Percentiles rank a stretch among this genome's conserved stretches.
phyloP scores from a whole-genome alignment of 2,888 invertebrate species.

The Hydriomena furcata region DNA sequence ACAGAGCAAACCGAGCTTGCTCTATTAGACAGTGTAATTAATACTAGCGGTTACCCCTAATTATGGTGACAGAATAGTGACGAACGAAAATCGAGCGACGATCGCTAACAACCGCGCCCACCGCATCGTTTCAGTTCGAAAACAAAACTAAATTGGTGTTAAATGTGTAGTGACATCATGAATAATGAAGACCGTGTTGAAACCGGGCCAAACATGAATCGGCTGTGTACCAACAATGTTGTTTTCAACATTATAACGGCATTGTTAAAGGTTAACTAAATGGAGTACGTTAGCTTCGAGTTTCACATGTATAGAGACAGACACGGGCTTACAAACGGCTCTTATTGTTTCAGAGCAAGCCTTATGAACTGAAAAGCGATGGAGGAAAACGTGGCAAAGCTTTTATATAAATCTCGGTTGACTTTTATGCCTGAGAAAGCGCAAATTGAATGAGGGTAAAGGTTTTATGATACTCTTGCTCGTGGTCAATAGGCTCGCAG shows the following conservation, averaged over 20 bases:
- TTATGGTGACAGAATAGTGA: conserved; percentile 70
- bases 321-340: conserved; percentile 21
- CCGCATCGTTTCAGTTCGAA: conserved; percentile 49
- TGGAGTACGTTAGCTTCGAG: conserved; percentile 33
- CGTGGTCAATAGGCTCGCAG: conserved; percentile 30
- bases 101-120: conserved; percentile 69
- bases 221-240: conserved; percentile 46
- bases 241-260: conserved; percentile 60
- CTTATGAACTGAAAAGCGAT: conserved; percentile 27
- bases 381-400: conserved; percentile 25
- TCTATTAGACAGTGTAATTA: conserved; percentile 81
- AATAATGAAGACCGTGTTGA: conserved; percentile 60
- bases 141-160: conserved; percentile 58
- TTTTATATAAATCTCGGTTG: conserved; percentile 31
- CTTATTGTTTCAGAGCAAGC: conserved; percentile 21
- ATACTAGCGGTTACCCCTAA: conserved; percentile 75
- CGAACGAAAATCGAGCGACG: conserved; percentile 59
- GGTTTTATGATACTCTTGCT: conserved; percentile 29
- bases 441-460: conserved; percentile 32
- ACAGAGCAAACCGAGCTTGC: conserved; percentile 61
- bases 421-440: conserved; percentile 29
- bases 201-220: conserved; percentile 36
- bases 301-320: conserved; percentile 21
- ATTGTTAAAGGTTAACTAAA: conserved; percentile 59
- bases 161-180: conserved; percentile 59